Percentiles rank a stretch among this genome's conserved stretches.
These are phyloP conservation scores for Atrina japonica DNA, from an alignment of 2,888 invertebrate species.

Conservation along the genomic window DNA sequence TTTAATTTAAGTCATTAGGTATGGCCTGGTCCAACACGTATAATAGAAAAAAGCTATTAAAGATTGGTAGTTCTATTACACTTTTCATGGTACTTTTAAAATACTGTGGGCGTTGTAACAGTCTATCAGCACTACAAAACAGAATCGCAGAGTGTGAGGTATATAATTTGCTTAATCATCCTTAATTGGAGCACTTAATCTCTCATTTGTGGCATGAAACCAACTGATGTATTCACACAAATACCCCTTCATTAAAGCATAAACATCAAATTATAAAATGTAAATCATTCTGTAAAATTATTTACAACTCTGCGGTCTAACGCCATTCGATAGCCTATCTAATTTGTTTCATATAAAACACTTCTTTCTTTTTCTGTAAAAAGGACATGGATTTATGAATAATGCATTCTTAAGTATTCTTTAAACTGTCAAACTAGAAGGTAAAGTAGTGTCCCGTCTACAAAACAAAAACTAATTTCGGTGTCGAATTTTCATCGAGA, in stretches of 20 bases:
- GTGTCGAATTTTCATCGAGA: too few species aligned
- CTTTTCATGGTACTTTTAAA: too few species aligned
- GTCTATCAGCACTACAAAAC: too few species aligned
- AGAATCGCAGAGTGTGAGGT: not conserved
- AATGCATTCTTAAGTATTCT: not conserved
- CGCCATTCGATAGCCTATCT: constrained; percentile 7
- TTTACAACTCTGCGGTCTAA: constrained; percentile 8
- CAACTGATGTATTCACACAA: constrained; percentile 10
- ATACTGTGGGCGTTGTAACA: too few species aligned
- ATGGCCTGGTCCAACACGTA: too few species aligned
- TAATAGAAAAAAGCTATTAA: too few species aligned
- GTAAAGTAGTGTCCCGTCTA: too few species aligned
- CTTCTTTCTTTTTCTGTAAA: constrained; percentile 15
- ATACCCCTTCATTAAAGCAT: constrained; percentile 21
- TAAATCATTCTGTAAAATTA: constrained; percentile 15
- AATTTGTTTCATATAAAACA: constrained; percentile 28
- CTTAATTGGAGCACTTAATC: constrained; percentile 28
- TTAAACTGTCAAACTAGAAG: not conserved
- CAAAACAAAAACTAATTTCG: too few species aligned
- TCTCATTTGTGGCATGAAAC: constrained; percentile 11
- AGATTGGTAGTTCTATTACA: too few species aligned
- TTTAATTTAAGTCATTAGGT: too few species aligned
- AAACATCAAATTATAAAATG: constrained; percentile 9
- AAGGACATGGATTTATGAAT: constrained; percentile 18
- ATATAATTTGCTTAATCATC: constrained; percentile 20